Base-by-base conservation (phyloP, 2,888 invertebrate species). In the Nezara viridula region DNA sequence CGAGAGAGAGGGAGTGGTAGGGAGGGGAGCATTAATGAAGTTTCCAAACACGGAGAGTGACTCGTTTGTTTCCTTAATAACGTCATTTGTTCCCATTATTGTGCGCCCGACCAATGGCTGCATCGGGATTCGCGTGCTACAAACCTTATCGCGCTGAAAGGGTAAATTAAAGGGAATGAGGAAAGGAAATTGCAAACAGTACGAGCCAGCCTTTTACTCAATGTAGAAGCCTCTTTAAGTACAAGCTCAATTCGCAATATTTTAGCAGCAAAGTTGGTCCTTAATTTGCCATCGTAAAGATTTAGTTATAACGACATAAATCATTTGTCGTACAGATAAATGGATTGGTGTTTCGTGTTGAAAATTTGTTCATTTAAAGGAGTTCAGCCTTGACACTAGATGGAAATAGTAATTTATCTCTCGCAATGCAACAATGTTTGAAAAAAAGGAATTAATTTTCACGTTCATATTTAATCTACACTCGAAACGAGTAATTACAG, bases 61-160 rank as follows among this genome's bases (percentile, higher is more conserved):
- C 66, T 73, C 66, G 66, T 73, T 73, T 73, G 66, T 73, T 73
- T 73, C 66, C 66, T 73, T 73, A 73, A 73, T 73, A 73, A 73
- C 66, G 66, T 73, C 66, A 37, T 73, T 73, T 73, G 66, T 73
- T 73, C 66, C 66, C 32, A 73, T 73, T 73, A 73, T 73, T 73
- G 66, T 73, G 66, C 66, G 32, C 66, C 37, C 32, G 19, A 24
- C 66, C 66, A 73, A 73, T 73, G 32, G 66, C 66, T 73, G 66
- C 66, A 73, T 19, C 32, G 66, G 16, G 32, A 73, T 73, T 73
- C 19, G 66, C 66, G 66, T 73, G 66, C 66, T 37, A 19, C 66
- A 6, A 73, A 73, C 66, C 66, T 73, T 73, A 73, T 73, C 66
- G 66, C 66, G 66, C 66, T 73, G 32, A 73, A 73, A 73, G 66